These are phyloP conservation scores for Bubo bubo DNA, from an alignment of 2,113 vertebrate species.

Conservation along the genomic window DNA sequence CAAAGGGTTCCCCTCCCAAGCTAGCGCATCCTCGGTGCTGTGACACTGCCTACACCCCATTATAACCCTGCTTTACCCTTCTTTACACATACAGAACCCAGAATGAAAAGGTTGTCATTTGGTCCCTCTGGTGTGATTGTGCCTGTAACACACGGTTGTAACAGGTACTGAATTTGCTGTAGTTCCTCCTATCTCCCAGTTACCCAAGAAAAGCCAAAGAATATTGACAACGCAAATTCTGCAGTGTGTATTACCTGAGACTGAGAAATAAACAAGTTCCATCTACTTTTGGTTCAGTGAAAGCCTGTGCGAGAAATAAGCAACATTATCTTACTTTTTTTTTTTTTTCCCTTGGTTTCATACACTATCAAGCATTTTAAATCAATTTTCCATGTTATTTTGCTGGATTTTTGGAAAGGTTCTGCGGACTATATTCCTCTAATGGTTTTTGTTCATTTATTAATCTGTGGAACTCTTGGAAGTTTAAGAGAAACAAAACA, in stretches of 20 bases:
- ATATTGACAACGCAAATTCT: background rate
- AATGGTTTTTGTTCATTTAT: background rate
- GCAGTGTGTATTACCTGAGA: background rate
- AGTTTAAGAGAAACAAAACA: background rate
- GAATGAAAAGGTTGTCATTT: background rate
- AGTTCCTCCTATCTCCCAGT: background rate
- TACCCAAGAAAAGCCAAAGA: background rate
- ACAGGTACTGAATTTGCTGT: background rate
- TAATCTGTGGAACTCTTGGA: background rate
- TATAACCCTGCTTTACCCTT: background rate
- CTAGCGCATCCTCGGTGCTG: background rate
- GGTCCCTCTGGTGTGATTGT: background rate
- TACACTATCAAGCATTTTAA: background rate
- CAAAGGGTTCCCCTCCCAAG: background rate
- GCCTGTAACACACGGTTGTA: background rate
- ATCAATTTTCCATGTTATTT: background rate
- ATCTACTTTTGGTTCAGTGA: background rate
- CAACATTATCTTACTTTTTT: background rate
- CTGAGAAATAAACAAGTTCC: background rate
- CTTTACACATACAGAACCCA: background rate
- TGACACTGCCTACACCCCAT: background rate
- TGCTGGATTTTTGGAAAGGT: background rate
- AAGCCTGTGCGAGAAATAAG: background rate
- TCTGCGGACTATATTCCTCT: background rate
- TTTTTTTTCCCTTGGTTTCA: background rate